These are phyloP conservation scores for Rhagoletis pomonella DNA, from an alignment of 1,140 invertebrate species.

Conservation along the genomic window DNA sequence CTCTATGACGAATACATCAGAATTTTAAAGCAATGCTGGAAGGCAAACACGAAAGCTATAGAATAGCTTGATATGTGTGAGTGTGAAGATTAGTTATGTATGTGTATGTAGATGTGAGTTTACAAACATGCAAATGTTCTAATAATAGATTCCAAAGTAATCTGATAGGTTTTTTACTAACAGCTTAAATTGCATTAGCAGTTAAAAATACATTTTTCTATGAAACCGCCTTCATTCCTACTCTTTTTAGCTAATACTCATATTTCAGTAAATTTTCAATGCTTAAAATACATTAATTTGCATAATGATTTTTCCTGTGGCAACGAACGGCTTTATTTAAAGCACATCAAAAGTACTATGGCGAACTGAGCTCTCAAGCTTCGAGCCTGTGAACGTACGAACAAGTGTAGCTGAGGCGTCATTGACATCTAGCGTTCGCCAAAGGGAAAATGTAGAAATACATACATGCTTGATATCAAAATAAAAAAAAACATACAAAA, in stretches of 20 bases:
- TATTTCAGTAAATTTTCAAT: neutral
- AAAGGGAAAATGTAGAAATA: neutral
- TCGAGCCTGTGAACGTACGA: neutral
- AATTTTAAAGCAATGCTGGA: too few relatives aligned
- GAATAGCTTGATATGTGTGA: too few relatives aligned
- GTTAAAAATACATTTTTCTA: too few relatives aligned
- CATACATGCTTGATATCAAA: neutral
- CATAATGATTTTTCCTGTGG: neutral
- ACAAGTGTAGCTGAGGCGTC: neutral
- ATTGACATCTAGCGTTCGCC: slow-evolving; percentile 12
- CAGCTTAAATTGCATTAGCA: too few relatives aligned
- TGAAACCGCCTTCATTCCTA: too few relatives aligned
- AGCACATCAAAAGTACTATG: neutral
- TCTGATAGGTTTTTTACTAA: too few relatives aligned
- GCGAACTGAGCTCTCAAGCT: neutral
- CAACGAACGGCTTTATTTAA: neutral
- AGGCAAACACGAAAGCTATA: too few relatives aligned
- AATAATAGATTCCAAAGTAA: too few relatives aligned
- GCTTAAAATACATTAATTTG: neutral
- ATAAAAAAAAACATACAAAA: neutral
- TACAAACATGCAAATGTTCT: neutral
- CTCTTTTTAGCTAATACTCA: neutral
- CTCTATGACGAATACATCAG: too few relatives aligned
- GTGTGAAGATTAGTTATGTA: too few relatives aligned
- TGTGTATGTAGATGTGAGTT: neutral